Evolutionary conservation across 2,113 vertebrate genomes (phyloP).

Genomic region (Psittacara wagleri): DNA sequence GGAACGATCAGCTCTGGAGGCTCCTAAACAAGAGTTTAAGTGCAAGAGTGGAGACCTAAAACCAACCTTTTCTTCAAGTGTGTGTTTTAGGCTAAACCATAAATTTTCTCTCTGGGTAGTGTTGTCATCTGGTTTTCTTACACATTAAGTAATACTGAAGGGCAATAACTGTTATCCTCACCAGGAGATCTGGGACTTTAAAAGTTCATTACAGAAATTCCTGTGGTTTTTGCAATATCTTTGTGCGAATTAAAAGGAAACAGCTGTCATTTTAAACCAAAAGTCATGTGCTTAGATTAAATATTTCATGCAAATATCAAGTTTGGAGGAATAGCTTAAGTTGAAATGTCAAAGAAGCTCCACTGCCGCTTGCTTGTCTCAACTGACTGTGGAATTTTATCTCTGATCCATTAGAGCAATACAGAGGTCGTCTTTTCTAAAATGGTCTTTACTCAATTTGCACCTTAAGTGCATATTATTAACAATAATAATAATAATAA

Average conservation of each 20-base stretch:
- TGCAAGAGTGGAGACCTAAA: not conserved
- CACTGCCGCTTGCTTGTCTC: not conserved
- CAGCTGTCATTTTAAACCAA: slow-evolving; percentile 1
- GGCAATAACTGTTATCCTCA: not conserved
- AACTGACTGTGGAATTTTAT: not conserved
- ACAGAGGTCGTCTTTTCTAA: not conserved
- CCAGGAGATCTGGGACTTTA: not conserved
- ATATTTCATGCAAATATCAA: not conserved
- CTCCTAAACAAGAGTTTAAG: not conserved
- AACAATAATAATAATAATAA: not conserved
- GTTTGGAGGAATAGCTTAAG: not conserved
- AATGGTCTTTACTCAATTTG: not conserved
- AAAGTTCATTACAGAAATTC: slow-evolving; percentile 7
- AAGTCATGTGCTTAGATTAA: not conserved
- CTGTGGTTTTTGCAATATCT: not conserved
- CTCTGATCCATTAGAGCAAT: not conserved
- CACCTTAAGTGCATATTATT: not conserved
- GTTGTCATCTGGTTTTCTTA: not conserved
- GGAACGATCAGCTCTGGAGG: not conserved
- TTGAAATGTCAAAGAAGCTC: not conserved
- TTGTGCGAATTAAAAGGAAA: not conserved
- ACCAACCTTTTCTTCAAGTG: not conserved
- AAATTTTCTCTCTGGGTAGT: not conserved
- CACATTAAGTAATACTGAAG: not conserved
- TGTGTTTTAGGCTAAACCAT: not conserved